Base-by-base conservation (phyloP, 1,140 invertebrate genomes). In the Xylocopa sonorina region DNA sequence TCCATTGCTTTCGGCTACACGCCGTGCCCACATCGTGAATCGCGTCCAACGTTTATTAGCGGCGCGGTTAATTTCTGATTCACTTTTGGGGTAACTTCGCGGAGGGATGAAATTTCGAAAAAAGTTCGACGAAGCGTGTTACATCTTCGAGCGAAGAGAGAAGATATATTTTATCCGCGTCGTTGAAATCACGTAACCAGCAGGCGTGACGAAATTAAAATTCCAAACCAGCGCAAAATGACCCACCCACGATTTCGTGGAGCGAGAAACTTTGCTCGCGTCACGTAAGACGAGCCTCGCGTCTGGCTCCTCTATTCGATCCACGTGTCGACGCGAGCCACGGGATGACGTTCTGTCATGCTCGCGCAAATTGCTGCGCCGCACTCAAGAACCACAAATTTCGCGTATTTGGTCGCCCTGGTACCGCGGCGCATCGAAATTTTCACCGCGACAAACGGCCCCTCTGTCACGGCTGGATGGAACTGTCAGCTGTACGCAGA, bases 261-360 rank as follows among this genome's bases (percentile, higher is more conserved):
- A 21, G 21, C 3, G 21, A 27, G 57, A 29, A 73, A 73, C 60
- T 60, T 46, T 38, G 29, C 43, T 16, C 51, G 53, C 10, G 21
- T 60, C 69, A 24, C 46, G 38, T 64, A 51, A 51, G 58, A 43
- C n/a, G 29, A 63, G 46, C 51, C 50, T 63, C 32, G 16, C 58
- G 72, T 64, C 72, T 5, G 41, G 9, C 46, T 74, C 58, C 21
- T 41, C 46, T 41, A 41, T 74, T 50, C 46, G 32, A 29, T 2
- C 41, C 68, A 58, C 74, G 27, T 55, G 48, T 46, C 74, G 53
- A 63, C 46, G 14, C 75, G 58, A 1, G 74, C 55, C 38, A 18
- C 43, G 66, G 43, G 29, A n/a, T 43, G 67, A 72, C 46, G 76
- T 64, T 41, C 29, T 29, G 24, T 74, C 71, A 63, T 41, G 46